Evolutionary conservation across 2,888 invertebrate genomes (phyloP).

Genomic region (Mechanitis messenoides): DNA sequence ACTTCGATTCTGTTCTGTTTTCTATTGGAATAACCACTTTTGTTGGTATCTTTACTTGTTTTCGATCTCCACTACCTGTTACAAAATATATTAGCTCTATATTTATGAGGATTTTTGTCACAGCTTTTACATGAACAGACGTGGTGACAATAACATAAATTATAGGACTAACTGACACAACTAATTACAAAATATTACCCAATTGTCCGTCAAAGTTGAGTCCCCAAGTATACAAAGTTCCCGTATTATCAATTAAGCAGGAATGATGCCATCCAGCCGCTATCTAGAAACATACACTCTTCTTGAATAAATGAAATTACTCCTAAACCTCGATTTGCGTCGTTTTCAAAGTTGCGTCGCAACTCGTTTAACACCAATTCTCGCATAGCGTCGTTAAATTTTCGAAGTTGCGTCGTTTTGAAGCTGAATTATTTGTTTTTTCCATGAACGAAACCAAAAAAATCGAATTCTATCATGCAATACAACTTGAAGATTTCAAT

Average conservation of each 20-base stretch:
- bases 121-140: neutral
- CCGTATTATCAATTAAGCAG: conserved; percentile 82
- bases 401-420: too few relatives aligned
- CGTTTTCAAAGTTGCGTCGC: too few relatives aligned
- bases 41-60: conserved; percentile 75
- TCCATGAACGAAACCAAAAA: too few relatives aligned
- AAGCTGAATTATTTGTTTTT: too few relatives aligned
- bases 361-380: too few relatives aligned
- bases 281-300: conserved; percentile 42
- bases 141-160: too few relatives aligned
- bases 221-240: conserved; percentile 89
- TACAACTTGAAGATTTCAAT: too few relatives aligned
- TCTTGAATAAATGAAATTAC: too few relatives aligned
- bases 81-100: neutral
- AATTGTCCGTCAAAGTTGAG: conserved; percentile 93
- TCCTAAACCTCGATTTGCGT: too few relatives aligned
- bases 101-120: neutral
- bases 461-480: too few relatives aligned
- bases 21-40: conserved; percentile 56
- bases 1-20: conserved; percentile 34
- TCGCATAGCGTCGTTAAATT: too few relatives aligned
- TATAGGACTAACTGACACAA: too few relatives aligned
- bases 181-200: conserved; percentile 61
- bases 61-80: conserved; percentile 78
- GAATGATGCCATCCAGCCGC: conserved; percentile 91